Conservation (phyloP, 2,113 vertebrate species). For the Indri indri region DNA sequence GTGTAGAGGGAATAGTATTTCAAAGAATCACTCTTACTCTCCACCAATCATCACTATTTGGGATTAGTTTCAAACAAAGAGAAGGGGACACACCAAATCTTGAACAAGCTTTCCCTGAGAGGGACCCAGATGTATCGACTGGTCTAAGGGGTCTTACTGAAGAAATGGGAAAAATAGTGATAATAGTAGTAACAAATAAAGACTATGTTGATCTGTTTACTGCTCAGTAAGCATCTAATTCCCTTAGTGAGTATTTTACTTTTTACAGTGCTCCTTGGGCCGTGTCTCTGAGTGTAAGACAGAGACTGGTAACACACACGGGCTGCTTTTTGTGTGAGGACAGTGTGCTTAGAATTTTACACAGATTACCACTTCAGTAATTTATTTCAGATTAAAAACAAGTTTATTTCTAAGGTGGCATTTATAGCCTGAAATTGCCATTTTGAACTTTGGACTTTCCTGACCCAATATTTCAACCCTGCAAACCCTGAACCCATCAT, state of each 20-base stretch:
- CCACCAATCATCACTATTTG: neutral
- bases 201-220: neutral
- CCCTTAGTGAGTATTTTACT: neutral
- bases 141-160: neutral
- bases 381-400: neutral
- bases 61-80: neutral
- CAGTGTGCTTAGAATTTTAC: neutral
- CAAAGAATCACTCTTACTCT: neutral
- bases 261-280: neutral
- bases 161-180: neutral
- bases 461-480: neutral
- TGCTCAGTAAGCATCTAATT: neutral
- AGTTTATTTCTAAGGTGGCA: neutral
- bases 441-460: neutral
- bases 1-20: neutral
- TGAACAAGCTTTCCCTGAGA: neutral
- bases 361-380: neutral
- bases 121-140: neutral
- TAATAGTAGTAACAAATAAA: neutral
- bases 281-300: neutral
- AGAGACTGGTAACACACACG: neutral
- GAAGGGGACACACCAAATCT: neutral
- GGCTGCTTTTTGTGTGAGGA: neutral
- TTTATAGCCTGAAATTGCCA: neutral
- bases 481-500: neutral